Base-by-base conservation (phyloP, 2,888 invertebrate genomes). In the Agonopterix arenella region DNA sequence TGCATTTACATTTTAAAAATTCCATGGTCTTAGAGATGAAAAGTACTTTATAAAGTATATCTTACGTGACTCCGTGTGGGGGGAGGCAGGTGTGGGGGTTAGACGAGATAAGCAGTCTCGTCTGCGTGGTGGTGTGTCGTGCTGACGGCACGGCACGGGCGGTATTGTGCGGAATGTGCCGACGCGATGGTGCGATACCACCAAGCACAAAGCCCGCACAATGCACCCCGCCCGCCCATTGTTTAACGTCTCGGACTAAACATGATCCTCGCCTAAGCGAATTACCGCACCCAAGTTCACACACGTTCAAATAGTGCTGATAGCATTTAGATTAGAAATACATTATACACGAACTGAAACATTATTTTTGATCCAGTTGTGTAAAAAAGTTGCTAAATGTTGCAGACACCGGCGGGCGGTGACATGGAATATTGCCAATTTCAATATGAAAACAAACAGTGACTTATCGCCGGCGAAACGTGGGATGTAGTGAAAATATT, bases 151-250 rank as follows among this genome's bases (percentile, higher is more conserved):
- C 56, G 63, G 62, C 61, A 18, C 36, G 4, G 57, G 56, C 59
- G 55, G 69, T 66, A 69, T 76, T 73, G 72, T 76, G 58, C 50
- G 62, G 68, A 59, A 72, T 64, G 64, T 68, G 61, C 63, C 64
- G 64, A 62, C 60, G 67, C 68, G 70, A 73, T 73, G 62, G 67
- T 63, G 66, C 70, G 76, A 76, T 81, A 76, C 71, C 70, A 65
- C 64, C 66, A 65, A 68, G 74, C 76, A 83, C 79, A 84, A 84
- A 80, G 80, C 76, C 76, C 67, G 75, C 72, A 84, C 83, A 82
- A 77, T 81, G 74, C 73, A 69, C 63, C 66, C 64, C 60, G 56
- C 60, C 65, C 62, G 66, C 60, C 76, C 65, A 82, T 86, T 85
- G 84, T 85, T 76, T 74, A 74, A 67, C 75, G 43, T 43, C 43